A percentile compares a stretch with the other conserved stretches of the same genome.
Conservation (phyloP, 2,797 vertebrate species). For the Poeciliopsis paucimaculata region DNA sequence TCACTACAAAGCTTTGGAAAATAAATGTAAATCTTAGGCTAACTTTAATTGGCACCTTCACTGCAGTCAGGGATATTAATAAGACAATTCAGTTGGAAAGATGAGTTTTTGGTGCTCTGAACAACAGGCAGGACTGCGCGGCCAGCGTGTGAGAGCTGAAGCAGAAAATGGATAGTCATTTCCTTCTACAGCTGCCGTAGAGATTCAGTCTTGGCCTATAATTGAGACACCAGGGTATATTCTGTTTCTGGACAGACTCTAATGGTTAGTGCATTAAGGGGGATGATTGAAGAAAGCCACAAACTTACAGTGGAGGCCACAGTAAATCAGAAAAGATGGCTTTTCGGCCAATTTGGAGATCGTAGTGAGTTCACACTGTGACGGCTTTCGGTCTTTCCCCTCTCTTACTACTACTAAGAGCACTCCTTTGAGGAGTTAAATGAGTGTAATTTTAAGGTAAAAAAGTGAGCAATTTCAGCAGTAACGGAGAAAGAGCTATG, state of each 20-base stretch:
- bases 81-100: slow-evolving; percentile 59
- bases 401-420: slow-evolving; percentile 60
- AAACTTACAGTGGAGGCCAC: slow-evolving; percentile 69
- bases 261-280: slow-evolving; percentile 80
- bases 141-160: slow-evolving; percentile 63
- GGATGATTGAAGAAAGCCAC: slow-evolving; percentile 79
- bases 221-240: slow-evolving; percentile 81
- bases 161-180: slow-evolving; percentile 77
- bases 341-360: slow-evolving; percentile 75
- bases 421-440: slow-evolving; percentile 70
- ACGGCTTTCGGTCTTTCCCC: slow-evolving; percentile 50
- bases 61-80: slow-evolving; percentile 62
- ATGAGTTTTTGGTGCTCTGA: slow-evolving; percentile 57
- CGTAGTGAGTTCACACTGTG: slow-evolving; percentile 55
- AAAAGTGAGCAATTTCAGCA: slow-evolving; percentile 57
- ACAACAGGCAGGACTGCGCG: slow-evolving; percentile 57
- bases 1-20: slow-evolving; percentile 4
- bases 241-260: slow-evolving; percentile 76
- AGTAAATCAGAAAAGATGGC: slow-evolving; percentile 74
- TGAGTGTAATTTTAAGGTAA: slow-evolving; percentile 69
- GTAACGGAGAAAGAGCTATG: slow-evolving; percentile 59
- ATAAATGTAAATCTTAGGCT: slow-evolving; percentile 58
- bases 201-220: slow-evolving; percentile 73
- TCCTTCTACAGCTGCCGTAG: slow-evolving; percentile 71
- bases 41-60: slow-evolving; percentile 67